Evolutionary conservation across 2,797 vertebrate genomes (phyloP), one percentile per base, ranked within the genome.

Genomic region (Callimico goeldii): DNA sequence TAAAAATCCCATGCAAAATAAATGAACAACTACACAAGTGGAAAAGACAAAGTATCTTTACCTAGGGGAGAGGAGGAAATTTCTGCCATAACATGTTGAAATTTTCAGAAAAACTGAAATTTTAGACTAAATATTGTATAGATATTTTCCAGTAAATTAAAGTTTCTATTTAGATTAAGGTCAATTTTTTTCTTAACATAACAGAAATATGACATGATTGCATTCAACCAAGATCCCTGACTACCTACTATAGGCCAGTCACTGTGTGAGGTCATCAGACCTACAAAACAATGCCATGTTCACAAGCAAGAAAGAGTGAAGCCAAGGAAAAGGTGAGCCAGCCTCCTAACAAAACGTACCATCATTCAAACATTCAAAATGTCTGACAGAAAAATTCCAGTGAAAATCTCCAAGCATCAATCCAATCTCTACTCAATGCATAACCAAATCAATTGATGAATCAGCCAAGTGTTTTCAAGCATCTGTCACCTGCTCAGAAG

Each of bases 71-170:
- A 70, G 41, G 9, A 91, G 11, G 22, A 80, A 87, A 88, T 19
- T 36, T 94, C 57, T 90, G n/a, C 55, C 9, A 3, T 13, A 39
- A 50, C 36, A 64, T 13, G 11, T 13, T 91, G 50, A 73, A 90
- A 95, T 52, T 72, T 96, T 86, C 43, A 85, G 48, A 85, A 96
- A 88, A 86, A 14, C 7, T 58, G 4, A 89, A 55, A 86, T 86
- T 89, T 96, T 83, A 96, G 50, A 90, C 57, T 96, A 88, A 92
- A 70, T 58, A 67, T 83, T 75, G 81, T 57, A 22, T 7, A 76
- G 48, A 15, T 70, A 79, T 87, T 85, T 96, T 88, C 76, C 3
- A 57, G 58, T 30, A 33, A 57, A 84, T 92, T 75, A 41, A 88
- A 84, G 36, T 92, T 84, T 83, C 80, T 93, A 36, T 79, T 97